Base-by-base conservation (phyloP, 2,888 invertebrate species). In the Quadroppia sp. region DNA sequence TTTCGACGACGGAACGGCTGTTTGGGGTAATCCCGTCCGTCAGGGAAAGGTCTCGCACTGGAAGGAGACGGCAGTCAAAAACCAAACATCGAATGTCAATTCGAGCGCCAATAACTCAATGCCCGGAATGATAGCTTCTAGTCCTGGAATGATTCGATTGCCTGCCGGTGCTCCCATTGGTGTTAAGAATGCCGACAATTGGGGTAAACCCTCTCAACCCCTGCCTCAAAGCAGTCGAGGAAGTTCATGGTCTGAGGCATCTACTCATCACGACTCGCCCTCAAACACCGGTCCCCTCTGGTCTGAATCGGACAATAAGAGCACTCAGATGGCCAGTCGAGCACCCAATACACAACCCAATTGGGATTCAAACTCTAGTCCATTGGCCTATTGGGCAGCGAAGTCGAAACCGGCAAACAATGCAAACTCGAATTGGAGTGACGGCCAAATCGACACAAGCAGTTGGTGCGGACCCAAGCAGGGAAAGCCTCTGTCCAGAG, bases 1-100 rank as follows among this genome's bases (percentile, higher is more conserved):
- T 42, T 78, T 80, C 32, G 94, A 94, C 81, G 94, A 94, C 80
- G 94, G 94, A 61, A 94, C 94, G 32, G 91, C 93, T 20, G 86
- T 94, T 71, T 95, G 95, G 94, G 90, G 90, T 48, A 83, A 82
- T 75, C 82, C 83, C 50, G 78, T 79, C 45, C 80, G 79, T 71
- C 81, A 81, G 75, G 79, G 81, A 75, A 85, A 85, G 78, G 85
- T 85, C 74, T 86, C 87, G 73, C 87, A 87, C 79, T 88, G 88
- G 88, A 87, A 87, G 81, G 88, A 88, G 32, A 7, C 67, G 20
- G 7, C 81, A 86, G 81, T 86, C 86, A 76, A 79, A 85, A 25
- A 32, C 56, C 71, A 32, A 42, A 82, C 82, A 32, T 83, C 82
- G 79, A 77, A 83, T 74, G 82, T 81, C 59, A 82, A 74, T 72